Conservation (phyloP, 2,797 vertebrate species). For the Brachymystax lenok region DNA sequence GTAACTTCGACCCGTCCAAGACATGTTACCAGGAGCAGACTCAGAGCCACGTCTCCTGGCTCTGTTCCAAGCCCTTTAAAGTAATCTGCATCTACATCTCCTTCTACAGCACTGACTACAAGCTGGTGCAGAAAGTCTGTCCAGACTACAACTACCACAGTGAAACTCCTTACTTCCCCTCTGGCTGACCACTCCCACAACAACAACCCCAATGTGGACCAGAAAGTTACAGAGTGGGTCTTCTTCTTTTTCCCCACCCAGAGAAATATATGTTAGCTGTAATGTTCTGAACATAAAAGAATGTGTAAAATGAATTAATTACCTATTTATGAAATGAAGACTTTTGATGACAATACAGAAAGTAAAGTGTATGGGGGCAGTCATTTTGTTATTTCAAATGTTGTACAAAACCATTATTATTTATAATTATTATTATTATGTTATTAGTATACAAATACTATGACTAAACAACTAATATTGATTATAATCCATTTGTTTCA, state of each 20-base stretch:
- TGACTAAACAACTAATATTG: constrained; percentile 7
- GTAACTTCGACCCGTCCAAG: constrained; percentile 99
- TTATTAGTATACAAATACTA: neutral
- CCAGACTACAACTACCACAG: constrained; percentile 99
- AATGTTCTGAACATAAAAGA: constrained; percentile 77
- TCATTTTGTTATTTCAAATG: neutral
- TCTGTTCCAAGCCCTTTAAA: constrained; percentile 99
- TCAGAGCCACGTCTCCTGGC: constrained; percentile 98
- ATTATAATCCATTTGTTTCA: constrained; percentile 1
- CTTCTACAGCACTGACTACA: constrained; percentile 99
- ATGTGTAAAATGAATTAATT: constrained; percentile 26
- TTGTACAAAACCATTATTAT: constrained; percentile 1
- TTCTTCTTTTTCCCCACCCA: constrained; percentile 40
- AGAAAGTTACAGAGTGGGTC: constrained; percentile 46
- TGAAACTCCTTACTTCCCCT: constrained; percentile 98
- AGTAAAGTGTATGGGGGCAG: constrained; percentile 21
- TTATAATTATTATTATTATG: constrained; percentile 27
- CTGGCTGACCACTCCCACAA: constrained; percentile 80
- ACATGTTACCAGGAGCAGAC: constrained; percentile 99
- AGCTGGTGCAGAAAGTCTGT: constrained; percentile 99
- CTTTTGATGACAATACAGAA: constrained; percentile 15
- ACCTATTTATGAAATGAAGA: constrained; percentile 9
- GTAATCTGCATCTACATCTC: constrained; percentile 99
- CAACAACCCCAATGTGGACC: constrained; percentile 29
- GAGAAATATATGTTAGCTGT: constrained; percentile 75